phyloP scores from a whole-genome alignment of 2,888 invertebrate species.

The Microchrysa polita region DNA sequence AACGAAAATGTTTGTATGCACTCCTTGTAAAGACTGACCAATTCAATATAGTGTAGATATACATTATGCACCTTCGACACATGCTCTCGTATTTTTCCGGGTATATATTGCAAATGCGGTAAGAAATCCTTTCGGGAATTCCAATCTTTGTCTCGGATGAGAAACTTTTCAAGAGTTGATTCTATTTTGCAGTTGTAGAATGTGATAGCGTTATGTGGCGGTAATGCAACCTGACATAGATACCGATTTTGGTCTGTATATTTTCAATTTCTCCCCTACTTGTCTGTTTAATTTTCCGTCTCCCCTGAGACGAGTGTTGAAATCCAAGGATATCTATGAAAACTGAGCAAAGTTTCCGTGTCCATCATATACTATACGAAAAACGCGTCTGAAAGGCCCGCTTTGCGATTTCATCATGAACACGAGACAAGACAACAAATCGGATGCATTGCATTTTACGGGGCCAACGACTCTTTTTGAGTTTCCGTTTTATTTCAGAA shows the following conservation, averaged over 20 bases:
- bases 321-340: background rate
- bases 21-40: background rate
- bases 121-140: conserved; percentile 23
- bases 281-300: background rate
- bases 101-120: background rate
- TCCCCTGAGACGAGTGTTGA: background rate
- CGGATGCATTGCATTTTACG: no score
- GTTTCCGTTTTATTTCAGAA: background rate
- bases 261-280: background rate
- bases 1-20: conserved; percentile 29
- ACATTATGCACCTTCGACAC: background rate
- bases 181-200: background rate
- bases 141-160: background rate
- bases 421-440: no score
- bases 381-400: no score
- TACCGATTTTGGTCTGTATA: background rate
- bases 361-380: background rate
- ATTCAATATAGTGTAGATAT: background rate
- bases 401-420: no score
- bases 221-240: background rate
- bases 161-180: conserved; percentile 26
- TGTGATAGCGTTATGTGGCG: background rate
- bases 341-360: conserved; percentile 8
- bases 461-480: no score
- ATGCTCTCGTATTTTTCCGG: background rate